Conservation (phyloP, 2,888 invertebrate species). For the Brachylomia viminalis region DNA sequence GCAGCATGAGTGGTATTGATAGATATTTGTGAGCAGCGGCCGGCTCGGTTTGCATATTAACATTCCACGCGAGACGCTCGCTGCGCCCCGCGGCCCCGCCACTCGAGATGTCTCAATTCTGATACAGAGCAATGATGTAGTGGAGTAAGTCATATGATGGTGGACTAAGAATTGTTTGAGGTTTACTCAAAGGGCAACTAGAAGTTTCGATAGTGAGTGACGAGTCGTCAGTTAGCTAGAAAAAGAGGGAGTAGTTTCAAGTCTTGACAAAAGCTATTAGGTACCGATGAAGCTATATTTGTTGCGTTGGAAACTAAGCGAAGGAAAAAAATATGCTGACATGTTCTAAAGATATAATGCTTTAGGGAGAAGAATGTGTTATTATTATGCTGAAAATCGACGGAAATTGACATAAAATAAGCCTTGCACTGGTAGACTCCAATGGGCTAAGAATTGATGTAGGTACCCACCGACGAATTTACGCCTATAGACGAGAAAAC, state of each 20-base stretch:
- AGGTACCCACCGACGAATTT: background rate
- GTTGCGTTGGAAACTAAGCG: too few relatives aligned
- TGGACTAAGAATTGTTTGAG: background rate
- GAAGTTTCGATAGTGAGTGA: background rate
- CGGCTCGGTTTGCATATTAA: conserved; percentile 81
- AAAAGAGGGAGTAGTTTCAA: background rate
- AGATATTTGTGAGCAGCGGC: conserved; percentile 47
- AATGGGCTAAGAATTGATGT: background rate
- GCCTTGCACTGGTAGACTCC: background rate
- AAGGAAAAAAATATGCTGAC: background rate
- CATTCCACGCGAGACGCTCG: conserved; percentile 75
- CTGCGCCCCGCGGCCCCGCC: conserved; percentile 66
- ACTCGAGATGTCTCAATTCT: conserved; percentile 81
- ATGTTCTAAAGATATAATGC: too few relatives aligned
- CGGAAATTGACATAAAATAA: background rate
- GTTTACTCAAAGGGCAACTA: background rate
- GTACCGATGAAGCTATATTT: background rate
- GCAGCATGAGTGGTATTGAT: conserved; percentile 63
- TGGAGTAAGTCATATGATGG: conserved; percentile 1
- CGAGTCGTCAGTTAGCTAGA: background rate
- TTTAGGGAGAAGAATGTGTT: background rate
- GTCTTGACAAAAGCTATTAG: background rate
- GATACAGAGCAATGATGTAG: conserved; percentile 72
- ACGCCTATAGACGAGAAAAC: background rate
- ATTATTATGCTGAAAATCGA: background rate